Percentiles rank a stretch among this genome's conserved stretches.
Conservation (phyloP, 2,113 vertebrate genomes). For the Piaya cayana region DNA sequence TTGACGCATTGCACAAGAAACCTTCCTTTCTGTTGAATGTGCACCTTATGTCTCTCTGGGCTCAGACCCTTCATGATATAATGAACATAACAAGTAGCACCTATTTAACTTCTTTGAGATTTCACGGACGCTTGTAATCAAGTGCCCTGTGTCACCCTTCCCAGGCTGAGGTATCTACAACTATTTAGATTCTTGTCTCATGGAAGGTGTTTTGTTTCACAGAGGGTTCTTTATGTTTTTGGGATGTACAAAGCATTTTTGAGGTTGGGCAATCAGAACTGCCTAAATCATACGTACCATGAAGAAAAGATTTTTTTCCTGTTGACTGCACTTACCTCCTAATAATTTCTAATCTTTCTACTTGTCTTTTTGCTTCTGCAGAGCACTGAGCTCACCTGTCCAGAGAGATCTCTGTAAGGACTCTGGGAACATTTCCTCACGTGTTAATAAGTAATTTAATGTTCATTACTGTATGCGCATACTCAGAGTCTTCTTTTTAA, state of each 20-base stretch:
- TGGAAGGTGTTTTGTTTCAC: not conserved
- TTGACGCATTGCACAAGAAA: not conserved
- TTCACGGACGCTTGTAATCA: not conserved
- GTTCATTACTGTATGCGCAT: not conserved
- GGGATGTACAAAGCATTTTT: not conserved
- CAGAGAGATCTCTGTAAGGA: not conserved
- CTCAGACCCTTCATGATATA: not conserved
- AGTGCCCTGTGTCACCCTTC: not conserved
- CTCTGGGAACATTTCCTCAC: not conserved
- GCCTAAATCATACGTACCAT: not conserved
- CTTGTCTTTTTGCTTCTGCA: not conserved
- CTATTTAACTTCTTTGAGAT: not conserved
- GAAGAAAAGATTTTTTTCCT: not conserved
- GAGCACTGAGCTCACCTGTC: not conserved
- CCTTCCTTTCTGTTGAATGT: not conserved
- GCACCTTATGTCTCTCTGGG: not conserved
- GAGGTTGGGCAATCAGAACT: not conserved
- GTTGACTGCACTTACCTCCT: not conserved
- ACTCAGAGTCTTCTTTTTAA: not conserved
- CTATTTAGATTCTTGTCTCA: not conserved
- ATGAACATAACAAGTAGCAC: not conserved
- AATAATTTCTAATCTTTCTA: not conserved
- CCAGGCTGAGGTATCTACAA: not conserved
- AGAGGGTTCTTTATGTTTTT: not conserved
- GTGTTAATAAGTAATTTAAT: not conserved